Evolutionary conservation across 2,888 invertebrate species (phyloP), one percentile per base, ranked within the genome.

Genomic region (Cremastobaeus sp.): DNA sequence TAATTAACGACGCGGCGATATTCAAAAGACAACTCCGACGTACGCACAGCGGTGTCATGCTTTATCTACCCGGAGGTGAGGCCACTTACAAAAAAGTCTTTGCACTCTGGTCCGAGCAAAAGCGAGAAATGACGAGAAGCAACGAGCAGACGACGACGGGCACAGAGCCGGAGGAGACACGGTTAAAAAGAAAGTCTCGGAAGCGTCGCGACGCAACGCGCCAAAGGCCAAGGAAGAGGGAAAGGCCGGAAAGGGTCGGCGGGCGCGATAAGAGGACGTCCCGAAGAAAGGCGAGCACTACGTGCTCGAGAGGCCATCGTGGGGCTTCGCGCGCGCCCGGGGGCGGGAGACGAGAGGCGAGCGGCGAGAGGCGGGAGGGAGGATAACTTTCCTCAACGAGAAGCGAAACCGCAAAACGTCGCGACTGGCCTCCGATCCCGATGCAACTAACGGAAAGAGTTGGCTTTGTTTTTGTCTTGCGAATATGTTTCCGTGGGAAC

Each of bases 371-470:
- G n/a, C 32, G 6, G 11, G 32, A 32, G 32, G 32, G 32, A 32
- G 32, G 6, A 39, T 62, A 60, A 68, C 74, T 64, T 62, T 68
- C 32, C 62, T 43, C 74, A 37, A 59, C 64, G 68, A 64, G 54
- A 52, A 59, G 50, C 48, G 74, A 74, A 74, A 74, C 68, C 68
- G 52, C 74, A 74, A 74, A 74, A 74, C 74, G 54, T 54, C 66
- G 62, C 39, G 64, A 43, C 30, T 55, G 48, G 48, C 15, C 66
- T 39, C 43, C 57, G 34, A 52, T 52, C 45, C 34, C 52, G n/a
- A 4, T 18, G 21, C 18, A 15, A 47, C 65, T 39, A 47, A 47
- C 47, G 52, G 45, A 52, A 68, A 69, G 54, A 69, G 60, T 54
- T 60, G 43, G 30, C 59, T 59, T 68, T 52, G 68, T 43, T 57